Base-by-base conservation (phyloP, 1,140 invertebrate genomes). In the Trichomalopsis sarcophagae region DNA sequence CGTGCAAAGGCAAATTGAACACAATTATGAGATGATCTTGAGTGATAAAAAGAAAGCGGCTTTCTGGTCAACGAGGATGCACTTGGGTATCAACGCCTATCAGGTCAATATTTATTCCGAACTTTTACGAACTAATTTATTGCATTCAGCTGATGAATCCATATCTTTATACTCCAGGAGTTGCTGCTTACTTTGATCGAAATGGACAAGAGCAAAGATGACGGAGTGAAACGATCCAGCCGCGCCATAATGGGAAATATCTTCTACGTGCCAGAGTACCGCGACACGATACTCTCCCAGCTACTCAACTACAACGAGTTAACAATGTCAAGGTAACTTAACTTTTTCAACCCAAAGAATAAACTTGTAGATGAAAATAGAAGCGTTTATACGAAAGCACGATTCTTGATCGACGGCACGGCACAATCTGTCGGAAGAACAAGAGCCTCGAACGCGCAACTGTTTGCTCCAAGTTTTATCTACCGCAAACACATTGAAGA, bases 201-300 rank as follows among this genome's bases (percentile, higher is more conserved):
- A 2, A 98, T 99, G 97, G 97, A 98, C 91, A 95, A 95, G 91
- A 95, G 94, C 73, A 88, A 91, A 3, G 96, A 97, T 90, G 91
- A 93, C 73, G 93, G 93, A 47, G 95, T 98, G n/a, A 94, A 94
- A 84, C 95, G 96, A 44, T 96, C 97, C 1, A 95, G 97, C 74
- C 96, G 96, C 93, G 96, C 98, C 82, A 96, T 99, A 86, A 97
- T 98, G 93, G 97, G 96, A 91, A 97, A 98, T 93, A 95, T 99
- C 86, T 99, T 99, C 93, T 99, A 99, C 92, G 96, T 98, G 14
- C 94, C 97, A 84, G 98, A 99, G 92, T 99, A 99, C 93, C 94
- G 98, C 86, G 98, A 99, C 92, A 96, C 98, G 88, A 95, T 98
- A 89, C 92, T 98, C 44, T 94, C 95, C 68, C 95, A 97, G 80